Evolutionary conservation across 2,797 vertebrate species (phyloP).

Genomic region (Xenopus petersii): DNA sequence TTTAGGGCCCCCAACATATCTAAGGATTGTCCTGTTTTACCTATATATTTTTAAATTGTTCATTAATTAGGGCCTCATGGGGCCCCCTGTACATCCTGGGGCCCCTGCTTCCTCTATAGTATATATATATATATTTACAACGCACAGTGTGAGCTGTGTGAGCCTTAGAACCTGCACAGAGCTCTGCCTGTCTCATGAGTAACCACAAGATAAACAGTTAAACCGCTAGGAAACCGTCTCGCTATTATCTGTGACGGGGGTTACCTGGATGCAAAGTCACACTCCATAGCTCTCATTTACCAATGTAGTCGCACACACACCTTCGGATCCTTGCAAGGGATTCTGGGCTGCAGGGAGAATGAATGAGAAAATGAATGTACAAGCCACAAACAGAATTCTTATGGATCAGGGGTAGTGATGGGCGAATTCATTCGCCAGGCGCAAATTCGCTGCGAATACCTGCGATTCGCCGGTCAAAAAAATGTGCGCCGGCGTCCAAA

Average conservation of each 20-base stretch:
- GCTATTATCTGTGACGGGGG: not conserved
- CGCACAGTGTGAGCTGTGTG: not conserved
- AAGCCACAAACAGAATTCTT: not conserved
- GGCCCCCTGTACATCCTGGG: too few relatives aligned
- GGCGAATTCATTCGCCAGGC: too few relatives aligned
- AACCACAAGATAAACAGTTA: constrained; percentile 2
- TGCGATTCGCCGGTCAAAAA: too few relatives aligned
- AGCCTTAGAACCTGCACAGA: not conserved
- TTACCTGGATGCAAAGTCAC: constrained; percentile 1
- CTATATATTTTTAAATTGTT: too few relatives aligned
- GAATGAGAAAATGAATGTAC: too few relatives aligned
- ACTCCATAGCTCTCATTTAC: not conserved
- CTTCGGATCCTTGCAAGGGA: not conserved
- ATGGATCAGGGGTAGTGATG: not conserved
- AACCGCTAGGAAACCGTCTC: constrained; percentile 5
- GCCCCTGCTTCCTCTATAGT: too few relatives aligned
- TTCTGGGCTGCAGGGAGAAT: not conserved
- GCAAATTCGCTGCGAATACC: too few relatives aligned
- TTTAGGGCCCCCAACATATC: too few relatives aligned
- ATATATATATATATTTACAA: not conserved
- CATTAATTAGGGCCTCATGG: too few relatives aligned
- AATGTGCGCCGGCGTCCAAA: too few relatives aligned
- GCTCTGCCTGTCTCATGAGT: not conserved
- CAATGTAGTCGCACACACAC: not conserved
- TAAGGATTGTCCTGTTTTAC: too few relatives aligned